Conservation (phyloP, 2,113 vertebrate species). For the Mus spicilegus region DNA sequence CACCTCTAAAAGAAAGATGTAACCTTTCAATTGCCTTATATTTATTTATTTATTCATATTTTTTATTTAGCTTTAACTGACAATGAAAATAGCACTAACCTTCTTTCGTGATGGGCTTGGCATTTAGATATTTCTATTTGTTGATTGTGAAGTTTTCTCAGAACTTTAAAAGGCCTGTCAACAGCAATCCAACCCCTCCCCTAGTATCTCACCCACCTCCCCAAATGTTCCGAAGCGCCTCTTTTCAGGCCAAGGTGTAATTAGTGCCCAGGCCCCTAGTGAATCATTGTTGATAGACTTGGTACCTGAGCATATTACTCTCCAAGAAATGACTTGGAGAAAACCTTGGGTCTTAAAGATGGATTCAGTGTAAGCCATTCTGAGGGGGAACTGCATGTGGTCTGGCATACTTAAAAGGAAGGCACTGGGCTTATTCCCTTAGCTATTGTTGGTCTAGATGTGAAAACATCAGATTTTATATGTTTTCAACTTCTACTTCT, state of each 20-base stretch:
- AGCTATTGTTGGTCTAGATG: neutral
- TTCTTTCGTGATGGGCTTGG: conserved; percentile 67
- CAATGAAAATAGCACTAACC: conserved; percentile 72
- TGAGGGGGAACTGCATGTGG: neutral
- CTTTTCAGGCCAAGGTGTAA: neutral
- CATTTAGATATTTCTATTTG: conserved; percentile 77
- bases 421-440: neutral
- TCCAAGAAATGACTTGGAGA: conserved; percentile 12
- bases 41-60: conserved; percentile 64
- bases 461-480: conserved; percentile 20
- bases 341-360: neutral
- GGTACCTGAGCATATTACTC: neutral
- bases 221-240: neutral
- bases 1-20: conserved; percentile 74
- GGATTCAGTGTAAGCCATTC: neutral
- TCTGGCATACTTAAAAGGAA: conserved; percentile 34
- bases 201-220: neutral
- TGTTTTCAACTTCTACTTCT: neutral
- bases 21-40: conserved; percentile 75
- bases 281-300: neutral
- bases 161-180: conserved; percentile 70
- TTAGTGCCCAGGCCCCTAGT: neutral
- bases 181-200: neutral
- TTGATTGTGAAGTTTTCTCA: conserved; percentile 74
- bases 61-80: conserved; percentile 59